Evolutionary conservation across 2,888 invertebrate species (phyloP).

Genomic region (Leucozona laternaria): DNA sequence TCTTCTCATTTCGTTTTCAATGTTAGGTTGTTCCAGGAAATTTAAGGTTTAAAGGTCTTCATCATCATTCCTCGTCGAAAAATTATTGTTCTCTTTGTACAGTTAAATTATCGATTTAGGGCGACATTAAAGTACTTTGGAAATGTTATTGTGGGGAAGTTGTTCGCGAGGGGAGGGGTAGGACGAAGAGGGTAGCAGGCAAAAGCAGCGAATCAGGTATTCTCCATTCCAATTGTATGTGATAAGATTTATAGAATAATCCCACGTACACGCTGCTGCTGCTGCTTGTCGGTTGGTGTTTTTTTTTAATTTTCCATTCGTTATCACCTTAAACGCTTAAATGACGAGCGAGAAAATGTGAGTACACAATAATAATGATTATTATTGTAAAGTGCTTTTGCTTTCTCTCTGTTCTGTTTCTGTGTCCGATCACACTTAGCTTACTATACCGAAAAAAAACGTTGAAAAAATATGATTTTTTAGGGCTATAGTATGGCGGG

Average conservation of each 20-base stretch:
- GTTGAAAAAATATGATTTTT: constrained; percentile 67
- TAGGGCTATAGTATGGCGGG: constrained; percentile 45
- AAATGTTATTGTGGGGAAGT: constrained; percentile 27
- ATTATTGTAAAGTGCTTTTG: constrained; percentile 39
- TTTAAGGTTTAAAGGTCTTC: constrained; percentile 37
- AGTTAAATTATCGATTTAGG: constrained; percentile 65
- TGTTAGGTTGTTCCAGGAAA: constrained; percentile 32
- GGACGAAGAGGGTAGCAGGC: constrained; percentile 28
- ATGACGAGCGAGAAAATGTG: constrained; percentile 35
- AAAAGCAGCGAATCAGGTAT: constrained; percentile 55
- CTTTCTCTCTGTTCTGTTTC: constrained; percentile 29
- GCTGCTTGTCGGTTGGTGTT: constrained; percentile 11
- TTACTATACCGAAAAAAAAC: background rate
- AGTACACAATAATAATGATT: constrained; percentile 40
- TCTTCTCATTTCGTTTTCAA: constrained; percentile 54
- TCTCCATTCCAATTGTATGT: constrained; percentile 47
- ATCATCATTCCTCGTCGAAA: background rate
- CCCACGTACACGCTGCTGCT: constrained; percentile 55
- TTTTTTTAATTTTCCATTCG: constrained; percentile 27
- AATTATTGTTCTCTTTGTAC: constrained; percentile 36
- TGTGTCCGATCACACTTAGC: constrained; percentile 32
- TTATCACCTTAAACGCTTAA: constrained; percentile 46
- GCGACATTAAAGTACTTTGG: constrained; percentile 38
- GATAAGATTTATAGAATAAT: constrained; percentile 74
- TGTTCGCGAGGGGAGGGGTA: background rate